Conservation (phyloP, 2,888 invertebrate genomes). For the Pseudococcus jackbeardsleyi region DNA sequence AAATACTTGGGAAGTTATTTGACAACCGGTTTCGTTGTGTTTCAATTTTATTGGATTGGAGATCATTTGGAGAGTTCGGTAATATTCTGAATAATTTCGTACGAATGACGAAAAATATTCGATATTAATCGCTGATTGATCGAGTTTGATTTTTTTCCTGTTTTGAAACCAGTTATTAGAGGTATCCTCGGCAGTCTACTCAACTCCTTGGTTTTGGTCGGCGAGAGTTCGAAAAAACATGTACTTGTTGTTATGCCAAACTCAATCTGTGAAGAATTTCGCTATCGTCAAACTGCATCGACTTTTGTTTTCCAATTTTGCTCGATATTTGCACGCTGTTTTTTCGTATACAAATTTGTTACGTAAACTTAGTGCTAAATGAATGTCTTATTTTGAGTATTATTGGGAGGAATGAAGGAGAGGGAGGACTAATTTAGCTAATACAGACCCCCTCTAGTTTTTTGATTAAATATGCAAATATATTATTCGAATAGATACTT, state of each 20-base stretch:
- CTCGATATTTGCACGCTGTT: not conserved
- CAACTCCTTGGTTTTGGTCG: not conserved
- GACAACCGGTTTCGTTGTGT: not conserved
- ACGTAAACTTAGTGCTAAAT: not conserved
- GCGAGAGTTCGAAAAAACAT: not conserved
- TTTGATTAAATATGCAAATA: no score
- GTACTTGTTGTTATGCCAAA: not conserved
- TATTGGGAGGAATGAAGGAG: no score
- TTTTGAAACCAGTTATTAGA: not conserved
- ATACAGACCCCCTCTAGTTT: no score
- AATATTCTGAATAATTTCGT: not conserved
- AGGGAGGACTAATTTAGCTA: no score
- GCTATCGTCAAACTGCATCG: not conserved
- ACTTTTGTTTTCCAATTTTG: not conserved
- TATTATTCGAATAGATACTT: no score
- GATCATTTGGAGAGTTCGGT: not conserved
- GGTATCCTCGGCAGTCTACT: not conserved
- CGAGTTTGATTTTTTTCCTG: not conserved
- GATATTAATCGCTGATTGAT: no score
- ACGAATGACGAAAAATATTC: not conserved
- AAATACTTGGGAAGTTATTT: not conserved
- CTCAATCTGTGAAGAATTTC: not conserved
- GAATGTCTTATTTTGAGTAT: no score
- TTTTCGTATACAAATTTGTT: not conserved
- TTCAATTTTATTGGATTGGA: not conserved